Evolutionary conservation across 1,140 invertebrate genomes (phyloP).

Genomic region (Macrocentrus cingulum): DNA sequence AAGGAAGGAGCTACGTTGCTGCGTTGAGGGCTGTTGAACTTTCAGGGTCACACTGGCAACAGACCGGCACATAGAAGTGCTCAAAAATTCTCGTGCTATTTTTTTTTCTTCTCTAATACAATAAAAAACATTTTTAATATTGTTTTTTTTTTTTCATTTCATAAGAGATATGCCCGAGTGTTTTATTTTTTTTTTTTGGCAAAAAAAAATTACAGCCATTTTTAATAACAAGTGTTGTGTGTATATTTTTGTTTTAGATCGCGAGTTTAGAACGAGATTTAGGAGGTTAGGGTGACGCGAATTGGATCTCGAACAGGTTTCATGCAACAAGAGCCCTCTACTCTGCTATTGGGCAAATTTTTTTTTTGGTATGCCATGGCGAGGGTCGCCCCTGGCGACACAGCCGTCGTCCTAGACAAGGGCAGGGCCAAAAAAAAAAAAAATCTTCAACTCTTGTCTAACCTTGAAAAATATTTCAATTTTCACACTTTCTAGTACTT

Average conservation of each 20-base stretch:
- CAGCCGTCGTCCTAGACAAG: constrained; percentile 17
- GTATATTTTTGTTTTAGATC: constrained; percentile 8
- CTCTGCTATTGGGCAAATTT: constrained; percentile 7
- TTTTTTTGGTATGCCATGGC: background rate
- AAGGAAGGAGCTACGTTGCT: constrained; percentile 26
- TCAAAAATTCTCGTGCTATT: background rate
- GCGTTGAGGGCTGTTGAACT: constrained; percentile 53
- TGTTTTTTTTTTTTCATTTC: no score
- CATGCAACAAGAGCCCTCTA: no score
- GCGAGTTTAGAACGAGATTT: constrained; percentile 2
- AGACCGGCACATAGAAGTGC: constrained; percentile 13
- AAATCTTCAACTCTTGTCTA: no score
- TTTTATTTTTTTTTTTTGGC: no score
- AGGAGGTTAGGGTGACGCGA: background rate
- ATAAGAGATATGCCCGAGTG: no score
- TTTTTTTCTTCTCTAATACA: background rate
- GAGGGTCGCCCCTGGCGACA: constrained; percentile 10
- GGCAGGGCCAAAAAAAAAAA: constrained; percentile 3
- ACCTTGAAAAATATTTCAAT: no score
- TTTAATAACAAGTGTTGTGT: no score
- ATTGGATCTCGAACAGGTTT: constrained; percentile 18
- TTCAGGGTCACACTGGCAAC: constrained; percentile 49
- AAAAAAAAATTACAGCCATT: no score
- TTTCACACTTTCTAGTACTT: no score
- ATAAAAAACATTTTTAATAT: background rate